These are phyloP conservation scores for Drosophila sp. DNA, from an alignment of 1,140 invertebrate genomes.

Conservation along the genomic window DNA sequence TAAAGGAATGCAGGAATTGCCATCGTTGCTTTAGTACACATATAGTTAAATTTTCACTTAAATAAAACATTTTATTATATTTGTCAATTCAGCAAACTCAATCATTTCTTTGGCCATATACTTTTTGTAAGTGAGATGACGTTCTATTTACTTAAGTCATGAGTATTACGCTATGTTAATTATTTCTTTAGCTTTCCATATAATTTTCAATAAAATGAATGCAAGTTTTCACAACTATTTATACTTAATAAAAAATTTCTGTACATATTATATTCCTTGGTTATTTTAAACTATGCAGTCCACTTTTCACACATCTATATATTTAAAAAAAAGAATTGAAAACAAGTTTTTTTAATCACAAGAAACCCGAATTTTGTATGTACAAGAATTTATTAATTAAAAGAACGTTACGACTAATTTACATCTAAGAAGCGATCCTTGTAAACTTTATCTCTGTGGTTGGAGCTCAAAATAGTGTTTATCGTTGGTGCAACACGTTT, in stretches of 20 bases:
- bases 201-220: constrained; percentile 11
- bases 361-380: neutral
- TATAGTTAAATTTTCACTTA: neutral
- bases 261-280: constrained; percentile 6
- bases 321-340: neutral
- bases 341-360: constrained; percentile 14
- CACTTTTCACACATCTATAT: constrained; percentile 4
- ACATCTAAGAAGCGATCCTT: constrained; percentile 85
- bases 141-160: neutral
- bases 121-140: neutral
- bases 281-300: neutral
- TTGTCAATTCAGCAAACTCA: neutral
- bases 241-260: constrained; percentile 20
- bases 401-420: constrained; percentile 41
- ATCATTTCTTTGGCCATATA: neutral
- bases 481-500: constrained; percentile 84
- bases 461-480: constrained; percentile 84
- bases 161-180: neutral
- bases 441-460: constrained; percentile 86
- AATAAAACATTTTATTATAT: neutral
- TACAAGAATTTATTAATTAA: constrained; percentile 39
- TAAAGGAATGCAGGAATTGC: too few species aligned
- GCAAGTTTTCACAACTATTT: constrained; percentile 9
- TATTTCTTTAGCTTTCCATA: neutral
- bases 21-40: too few species aligned